Evolutionary conservation across 2,888 invertebrate genomes (phyloP), one percentile per base, ranked within the genome.

Genomic region (Steromphala cineraria): DNA sequence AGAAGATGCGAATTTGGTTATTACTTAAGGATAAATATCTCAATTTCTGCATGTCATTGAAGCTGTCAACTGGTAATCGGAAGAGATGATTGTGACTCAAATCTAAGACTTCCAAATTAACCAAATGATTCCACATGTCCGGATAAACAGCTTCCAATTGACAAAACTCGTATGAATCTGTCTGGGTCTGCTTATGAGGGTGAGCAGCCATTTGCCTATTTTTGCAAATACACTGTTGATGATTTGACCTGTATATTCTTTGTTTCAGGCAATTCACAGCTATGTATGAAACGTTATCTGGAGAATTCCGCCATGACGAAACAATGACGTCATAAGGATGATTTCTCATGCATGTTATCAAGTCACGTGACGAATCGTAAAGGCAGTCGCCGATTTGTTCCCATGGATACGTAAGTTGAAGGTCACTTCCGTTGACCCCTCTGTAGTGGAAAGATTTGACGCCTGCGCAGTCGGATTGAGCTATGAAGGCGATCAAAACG

Each of bases 321-420:
- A 76, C 67, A 21, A 81, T 78, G 53, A 55, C 75, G 67, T 79
- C 75, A 62, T 81, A 81, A 17, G 75, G 75, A 67, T 81, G 81
- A 67, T 81, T 79, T 67, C 75, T 78, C 78, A 75, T 78, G 78
- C 81, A 81, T n/a, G 78, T 79, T 21, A 79, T 74, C 17, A 52
- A 13, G 52, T 75, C 78, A 3, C 75, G 78, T 2, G 28, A 17
- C 1, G 46, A 40, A 75, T 81, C 78, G 53, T 81, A 81, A 8
- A 81, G 67, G 46, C 81, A 81, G 78, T 81, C 81, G 31, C 81
- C 81, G 55, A 78, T 62, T 8, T 75, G 8, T 28, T 78, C 24
- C 52, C 75, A 52, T 31, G 78, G 81, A 40, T 78, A 81, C 52
- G 78, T 40, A 19, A 71, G 15, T 1, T 40, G 36, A 36, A 28